phyloP scores from a whole-genome alignment of 2,797 vertebrate genomes.

The Pipistrellus kuhlii region DNA sequence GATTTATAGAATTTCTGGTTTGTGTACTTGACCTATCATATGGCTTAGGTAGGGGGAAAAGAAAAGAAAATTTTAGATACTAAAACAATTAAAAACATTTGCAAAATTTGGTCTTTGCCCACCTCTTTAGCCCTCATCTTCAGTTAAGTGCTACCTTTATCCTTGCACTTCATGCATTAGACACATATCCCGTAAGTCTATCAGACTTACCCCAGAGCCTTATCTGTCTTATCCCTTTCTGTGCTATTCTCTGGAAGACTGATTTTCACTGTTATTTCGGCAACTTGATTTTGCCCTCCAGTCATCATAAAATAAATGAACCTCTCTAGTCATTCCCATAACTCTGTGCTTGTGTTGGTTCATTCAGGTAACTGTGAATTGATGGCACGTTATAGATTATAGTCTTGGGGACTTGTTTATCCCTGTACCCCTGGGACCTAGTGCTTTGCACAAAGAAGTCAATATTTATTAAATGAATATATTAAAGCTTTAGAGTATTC shows the following conservation, averaged over 20 bases:
- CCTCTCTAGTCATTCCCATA: fast-evolving
- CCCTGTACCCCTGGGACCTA: background rate
- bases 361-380: background rate
- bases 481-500: background rate
- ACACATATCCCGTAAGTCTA: background rate
- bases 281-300: background rate
- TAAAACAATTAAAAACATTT: background rate
- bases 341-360: background rate
- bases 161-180: background rate
- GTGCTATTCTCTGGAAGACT: background rate
- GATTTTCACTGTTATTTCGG: background rate
- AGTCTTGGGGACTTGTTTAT: background rate
- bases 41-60: background rate
- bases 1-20: background rate
- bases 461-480: background rate
- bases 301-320: background rate
- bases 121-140: background rate
- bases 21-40: background rate
- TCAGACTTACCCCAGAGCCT: background rate
- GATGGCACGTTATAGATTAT: background rate
- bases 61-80: background rate
- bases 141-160: background rate
- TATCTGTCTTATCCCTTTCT: background rate
- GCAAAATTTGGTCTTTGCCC: background rate
- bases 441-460: background rate